A percentile compares a stretch with the other conserved stretches of the same genome.
phyloP scores from a whole-genome alignment of 1,140 invertebrate genomes.

The Epicauta chinensis region DNA sequence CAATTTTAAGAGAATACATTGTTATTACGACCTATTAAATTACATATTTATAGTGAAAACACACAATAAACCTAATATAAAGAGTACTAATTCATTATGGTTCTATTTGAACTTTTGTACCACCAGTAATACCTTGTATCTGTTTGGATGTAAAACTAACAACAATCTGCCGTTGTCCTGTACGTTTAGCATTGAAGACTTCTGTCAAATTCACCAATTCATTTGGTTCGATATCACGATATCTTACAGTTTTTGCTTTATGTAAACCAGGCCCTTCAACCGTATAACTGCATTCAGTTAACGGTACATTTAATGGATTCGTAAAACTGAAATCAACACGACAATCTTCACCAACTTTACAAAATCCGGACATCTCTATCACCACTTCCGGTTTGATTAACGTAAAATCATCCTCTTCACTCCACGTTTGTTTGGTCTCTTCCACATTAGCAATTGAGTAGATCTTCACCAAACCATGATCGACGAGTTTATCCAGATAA shows the following conservation, averaged over 20 bases:
- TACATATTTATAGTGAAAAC: too few species aligned
- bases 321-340: slow-evolving; percentile 50
- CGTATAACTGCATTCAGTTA: slow-evolving; percentile 58
- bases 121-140: slow-evolving; percentile 55
- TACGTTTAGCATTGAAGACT: slow-evolving; percentile 49
- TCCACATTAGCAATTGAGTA: slow-evolving; percentile 59
- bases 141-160: slow-evolving; percentile 58
- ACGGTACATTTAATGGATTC: slow-evolving; percentile 55
- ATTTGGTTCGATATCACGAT: slow-evolving; percentile 52
- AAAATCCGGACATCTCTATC: slow-evolving; percentile 43
- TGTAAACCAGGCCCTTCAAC: slow-evolving; percentile 62
- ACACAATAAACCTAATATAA: too few species aligned
- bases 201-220: slow-evolving; percentile 52
- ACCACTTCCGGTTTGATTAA: slow-evolving; percentile 56
- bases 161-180: slow-evolving; percentile 53
- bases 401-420: slow-evolving; percentile 63
- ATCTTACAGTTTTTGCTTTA: slow-evolving; percentile 50
- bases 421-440: slow-evolving; percentile 63
- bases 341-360: slow-evolving; percentile 29
- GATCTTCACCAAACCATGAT: slow-evolving; percentile 62
- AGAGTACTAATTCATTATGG: too few species aligned
- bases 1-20: too few species aligned
- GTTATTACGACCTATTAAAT: too few species aligned
- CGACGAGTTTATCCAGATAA: slow-evolving; percentile 61
- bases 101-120: slow-evolving; percentile 21